A percentile compares a stretch with the other conserved stretches of the same genome.
These are phyloP conservation scores for Ditylenchus dipsaci DNA, from an alignment of 1,140 invertebrate species.

Conservation along the genomic window DNA sequence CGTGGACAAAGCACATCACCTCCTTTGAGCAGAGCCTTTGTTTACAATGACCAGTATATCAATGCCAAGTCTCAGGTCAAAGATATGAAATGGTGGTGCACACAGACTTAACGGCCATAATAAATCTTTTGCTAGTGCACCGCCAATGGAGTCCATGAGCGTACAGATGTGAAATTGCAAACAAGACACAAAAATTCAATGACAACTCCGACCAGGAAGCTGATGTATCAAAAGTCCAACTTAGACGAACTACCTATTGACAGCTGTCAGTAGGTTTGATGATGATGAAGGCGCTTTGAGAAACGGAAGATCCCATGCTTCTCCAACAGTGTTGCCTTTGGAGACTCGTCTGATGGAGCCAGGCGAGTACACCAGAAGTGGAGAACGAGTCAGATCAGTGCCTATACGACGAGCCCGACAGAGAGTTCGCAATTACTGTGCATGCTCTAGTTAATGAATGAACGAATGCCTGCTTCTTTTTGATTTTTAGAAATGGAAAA, in stretches of 20 bases:
- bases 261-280: conserved; percentile 7
- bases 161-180: too few species aligned
- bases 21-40: not conserved
- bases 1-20: not conserved
- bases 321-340: conserved; percentile 9
- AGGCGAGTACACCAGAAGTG: conserved; percentile 12
- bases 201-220: not conserved
- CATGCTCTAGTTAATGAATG: conserved; percentile 26
- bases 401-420: conserved; percentile 23
- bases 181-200: not conserved
- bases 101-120: too few species aligned
- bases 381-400: conserved; percentile 8
- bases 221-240: conserved; percentile 16
- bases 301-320: conserved; percentile 1
- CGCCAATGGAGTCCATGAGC: too few species aligned
- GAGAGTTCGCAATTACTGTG: conserved; percentile 34
- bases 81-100: too few species aligned
- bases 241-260: conserved; percentile 28
- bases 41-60: not conserved
- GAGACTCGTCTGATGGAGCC: conserved; percentile 29
- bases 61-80: not conserved
- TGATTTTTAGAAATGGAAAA: not conserved
- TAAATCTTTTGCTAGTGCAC: too few species aligned
- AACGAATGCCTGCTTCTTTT: not conserved
- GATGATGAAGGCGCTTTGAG: not conserved